Base-by-base conservation (phyloP, 2,888 invertebrate genomes). In the Laothoe populi region DNA sequence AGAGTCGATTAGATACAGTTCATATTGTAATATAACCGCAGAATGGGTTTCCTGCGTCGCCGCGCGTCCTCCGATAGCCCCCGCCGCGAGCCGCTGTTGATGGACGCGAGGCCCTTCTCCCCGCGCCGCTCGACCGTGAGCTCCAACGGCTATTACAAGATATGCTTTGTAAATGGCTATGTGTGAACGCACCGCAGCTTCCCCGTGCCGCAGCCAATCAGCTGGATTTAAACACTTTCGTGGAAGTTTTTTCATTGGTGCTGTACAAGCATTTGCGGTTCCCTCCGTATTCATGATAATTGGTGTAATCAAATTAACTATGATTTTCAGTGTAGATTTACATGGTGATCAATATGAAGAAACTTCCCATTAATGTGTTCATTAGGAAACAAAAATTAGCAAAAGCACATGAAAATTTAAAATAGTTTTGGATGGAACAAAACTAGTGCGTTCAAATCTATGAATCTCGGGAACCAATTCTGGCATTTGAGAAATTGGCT, bases 111-210 rank as follows among this genome's bases (percentile, higher is more conserved):
- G 65, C 94, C 94, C 4, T 90, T 93, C 77, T 94, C 94, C 3
- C 94, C 94, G 57, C 92, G 94, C 62, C 92, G 93, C 75, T 88
- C 93, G 72, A 93, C 93, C 83, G 94, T 94, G 92, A 92, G 91
- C 90, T 92, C 86, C 87, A 84, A 88, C 83, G 92, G 90, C 82
- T 93, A 93, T 91, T 93, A 93, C 90, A 92, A 93, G 89, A 93
- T 93, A 77, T 93, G 93, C 93, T 93, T 93, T 93, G 92, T 93
- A 85, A 93, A 93, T 90, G 93, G 92, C 90, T 90, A 89, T 86
- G 88, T 92, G 80, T 93, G 86, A 91, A 78, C 81, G 78, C 80
- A 78, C 77, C 74, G 80, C 76, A 69, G 82, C 82, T 82, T 84
- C 68, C 53, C 46, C 5, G 23, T 31, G 53, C 77, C 75, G 78